Base-by-base conservation (phyloP, 1,140 invertebrate species). In the Aphelinus certus region DNA sequence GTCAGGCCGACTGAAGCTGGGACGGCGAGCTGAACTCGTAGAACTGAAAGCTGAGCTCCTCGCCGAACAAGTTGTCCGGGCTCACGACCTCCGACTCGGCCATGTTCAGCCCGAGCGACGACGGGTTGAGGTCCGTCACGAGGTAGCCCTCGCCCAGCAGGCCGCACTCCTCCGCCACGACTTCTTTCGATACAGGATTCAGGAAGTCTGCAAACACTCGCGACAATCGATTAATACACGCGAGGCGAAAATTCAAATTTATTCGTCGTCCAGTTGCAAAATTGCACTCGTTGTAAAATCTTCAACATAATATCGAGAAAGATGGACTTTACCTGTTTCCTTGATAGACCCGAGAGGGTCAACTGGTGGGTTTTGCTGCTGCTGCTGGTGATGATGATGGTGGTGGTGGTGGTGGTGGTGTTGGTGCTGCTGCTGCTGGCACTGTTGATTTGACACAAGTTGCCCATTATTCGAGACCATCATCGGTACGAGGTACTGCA, bases 161-260 rank as follows among this genome's bases (percentile, higher is more conserved):
- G 7, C 91, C 90, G 73, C 90, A 91, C 79, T 91, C 91, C 76
- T 90, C 88, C 2, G 90, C 89, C 0, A 91, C 86, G 48, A 90
- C 86, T 77, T 91, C 88, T 79, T 90, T 90, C 2, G 90, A 88
- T 7, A 91, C 88, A 66, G 90, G 88, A 79, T 90, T 89, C 48
- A 91, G 81, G 76, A 91, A 91, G 79, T 90, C 90, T 91, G 81
- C 46, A 82, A 85, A 63, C 26, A 26, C 26, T 26, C 26, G 26
- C 26, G 26, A 26, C 53, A 48, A 72, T 62, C 6, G 57, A 2
- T 55, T n/a, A 46, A 73, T 26, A 26, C 26, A 26, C 26, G 26
- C 26, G 26, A 26, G 26, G 26, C 26, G 0, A 26, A 26, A 26
- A 26, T 26, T 26, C 26, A 26, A 26, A 26, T 26, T 26, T 26